Base-by-base conservation (phyloP, 2,888 invertebrate species). In the Idaea aversata region DNA sequence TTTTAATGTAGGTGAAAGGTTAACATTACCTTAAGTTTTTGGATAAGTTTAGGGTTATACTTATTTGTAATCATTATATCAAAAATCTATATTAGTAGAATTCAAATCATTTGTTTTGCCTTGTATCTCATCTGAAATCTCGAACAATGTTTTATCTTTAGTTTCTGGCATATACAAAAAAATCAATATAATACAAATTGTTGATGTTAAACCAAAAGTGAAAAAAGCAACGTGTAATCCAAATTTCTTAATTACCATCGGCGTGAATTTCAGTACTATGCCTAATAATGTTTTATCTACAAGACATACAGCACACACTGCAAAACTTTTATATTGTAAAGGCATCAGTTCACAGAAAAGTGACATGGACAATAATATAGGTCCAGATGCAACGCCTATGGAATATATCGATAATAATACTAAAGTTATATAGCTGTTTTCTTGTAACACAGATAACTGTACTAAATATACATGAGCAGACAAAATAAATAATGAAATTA, bases 151-250 rank as follows among this genome's bases (percentile, higher is more conserved):
- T 63, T 80, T 84, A 64, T 84, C 78, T 72, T 85, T 86, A 4
- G 82, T 85, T 73, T 84, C 85, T 3, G 85, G 85, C 25, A 85
- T 67, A 70, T 80, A 80, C 64, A 70, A 77, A 47, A 77, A 81
- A 36, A 83, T 62, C 3, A 82, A 7, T 4, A 71, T 10, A n/a
- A 75, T 65, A 7, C 35, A 64, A 1, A 73, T 10, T 0, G 67
- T 16, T 5, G 75, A 70, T 4, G 57, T 15, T 25, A 78, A 36
- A 0, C 70, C 80, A 63, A 75, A 81, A 34, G 69, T 65, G 1
- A 82, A 59, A 60, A 77, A 82, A 0, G 71, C 61, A 5, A 78
- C 81, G 10, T 83, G 75, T 10, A 77, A 36, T 3, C 72, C 76
- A 15, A 74, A 70, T 6, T 0, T 15, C 16, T 47, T 75, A 59